phyloP scores from a whole-genome alignment of 2,888 invertebrate genomes.

The Scaeva pyrastri region DNA sequence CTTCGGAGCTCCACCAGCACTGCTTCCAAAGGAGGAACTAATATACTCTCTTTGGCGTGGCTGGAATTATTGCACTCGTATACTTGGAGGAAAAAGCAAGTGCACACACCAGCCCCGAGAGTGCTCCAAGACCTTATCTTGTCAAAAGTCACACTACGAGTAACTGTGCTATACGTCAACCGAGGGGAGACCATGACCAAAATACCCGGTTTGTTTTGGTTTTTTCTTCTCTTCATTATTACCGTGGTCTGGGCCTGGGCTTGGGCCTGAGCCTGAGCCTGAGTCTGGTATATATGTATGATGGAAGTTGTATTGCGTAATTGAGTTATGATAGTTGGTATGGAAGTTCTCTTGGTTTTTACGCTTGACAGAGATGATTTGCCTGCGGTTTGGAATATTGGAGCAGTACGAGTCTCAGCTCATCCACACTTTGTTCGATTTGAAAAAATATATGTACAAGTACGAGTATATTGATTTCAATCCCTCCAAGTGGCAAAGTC shows the following conservation, averaged over 20 bases:
- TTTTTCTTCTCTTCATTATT: neutral
- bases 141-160: too few relatives aligned
- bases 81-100: conserved; percentile 42
- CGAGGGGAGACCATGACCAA: conserved; percentile 67
- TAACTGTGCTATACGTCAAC: conserved; percentile 50
- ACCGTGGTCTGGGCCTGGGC: conserved; percentile 28
- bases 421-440: conserved; percentile 49
- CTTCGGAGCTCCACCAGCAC: neutral
- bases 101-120: conserved; percentile 47
- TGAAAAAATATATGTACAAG: neutral
- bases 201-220: conserved; percentile 48
- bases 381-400: conserved; percentile 45
- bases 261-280: too few relatives aligned
- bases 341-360: conserved; percentile 62
- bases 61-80: neutral
- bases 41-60: conserved; percentile 28
- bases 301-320: conserved; percentile 63
- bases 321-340: conserved; percentile 41
- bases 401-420: conserved; percentile 8
- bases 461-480: conserved; percentile 52
- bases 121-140: conserved; percentile 68
- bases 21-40: conserved; percentile 34
- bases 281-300: too few relatives aligned
- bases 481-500: neutral
- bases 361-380: conserved; percentile 70